Evolutionary conservation across 2,797 vertebrate genomes (phyloP), one percentile per base, ranked within the genome.

Genomic region (Rhabdomys pumilio): DNA sequence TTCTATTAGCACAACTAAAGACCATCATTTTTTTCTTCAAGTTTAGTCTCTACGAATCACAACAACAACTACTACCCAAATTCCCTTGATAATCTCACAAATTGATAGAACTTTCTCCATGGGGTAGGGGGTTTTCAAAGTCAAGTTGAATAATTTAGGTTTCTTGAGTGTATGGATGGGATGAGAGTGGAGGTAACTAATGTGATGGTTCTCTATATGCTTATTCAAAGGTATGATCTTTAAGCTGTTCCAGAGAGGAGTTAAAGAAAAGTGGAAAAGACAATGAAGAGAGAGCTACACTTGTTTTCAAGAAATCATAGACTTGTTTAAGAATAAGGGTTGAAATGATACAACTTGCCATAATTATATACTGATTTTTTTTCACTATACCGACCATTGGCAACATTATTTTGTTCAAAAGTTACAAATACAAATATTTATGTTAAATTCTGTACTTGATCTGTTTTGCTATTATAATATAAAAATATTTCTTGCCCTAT

Each of bases 1-100:
- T 82, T 82, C 79, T 38, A 83, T 83, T 87, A 94, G 86, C 89
- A 65, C 22, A 69, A 89, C 47, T 81, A 93, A 73, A 93, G 83
- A 31, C 1, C 7, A 86, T 57, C 34, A 83, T 50, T 31, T 5
- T n/a, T 76, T 89, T 87, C 91, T 79, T 31, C 3, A 89, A 29
- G 1, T 69, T 87, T 89, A 80, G 34, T 55, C 24, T 72, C 38
- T 0, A 69, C 50, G 15, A 63, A 47, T 95, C 80, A 94, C 34
- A 95, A 44, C 14, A 94, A 47, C 13, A 94, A 94, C 81, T 59
- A 55, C 0, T 31, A 77, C 31, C 4, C 0, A 53, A 38, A 80
- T 11, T 85, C 7, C 6, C 34, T 81, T 34, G 0, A 17, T 34
- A 9, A 3, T 86, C 20, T 94, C 20, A 57, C 24, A 81, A 72